Evolutionary conservation across 2,888 invertebrate genomes (phyloP), one percentile per base, ranked within the genome.

Genomic region (Thereva unica): DNA sequence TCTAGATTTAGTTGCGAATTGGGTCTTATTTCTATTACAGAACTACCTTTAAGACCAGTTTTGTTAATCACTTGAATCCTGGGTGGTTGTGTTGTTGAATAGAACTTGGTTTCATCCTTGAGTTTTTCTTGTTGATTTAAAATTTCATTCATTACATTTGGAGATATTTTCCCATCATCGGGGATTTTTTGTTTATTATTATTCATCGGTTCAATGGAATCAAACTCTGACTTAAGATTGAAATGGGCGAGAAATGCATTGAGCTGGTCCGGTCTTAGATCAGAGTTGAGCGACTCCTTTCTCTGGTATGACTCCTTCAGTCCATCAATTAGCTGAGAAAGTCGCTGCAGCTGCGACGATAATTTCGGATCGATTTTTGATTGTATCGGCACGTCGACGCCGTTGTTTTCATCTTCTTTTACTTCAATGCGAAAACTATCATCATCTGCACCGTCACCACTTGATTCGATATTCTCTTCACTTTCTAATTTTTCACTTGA

Each of bases 221-320:
- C 75, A 50, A 76, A 76, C 34, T 77, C 77, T 65, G 78, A 75
- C 69, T 78, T 78, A 5, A 81, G 77, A 68, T 81, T 79, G 35
- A 80, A 81, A 64, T 79, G 78, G 0, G 80, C 79, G 41, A 81
- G 66, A 52, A 80, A 80, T 2, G 80, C 79, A 71, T 81, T 81
- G 41, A 81, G 61, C 47, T 81, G 80, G 72, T 81, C 80, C 0
- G 81, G 79, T 2, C 77, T 72, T 67, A 81, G 68, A 4, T 80
- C 79, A n/a, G 47, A 53, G 9, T 47, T 49, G 9, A n/a, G n/a
- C 1, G 75, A 74, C 0, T 75, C 73, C 34, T 73, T 73, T 50
- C 77, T 75, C 57, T 71, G 67, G 66, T 80, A 79, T 1, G 75
- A 78, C 66, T 78, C 71, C 68, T 80, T 77, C 1, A 81, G 70